phyloP scores from a whole-genome alignment of 2,113 vertebrate species.

The Leiothrix lutea region DNA sequence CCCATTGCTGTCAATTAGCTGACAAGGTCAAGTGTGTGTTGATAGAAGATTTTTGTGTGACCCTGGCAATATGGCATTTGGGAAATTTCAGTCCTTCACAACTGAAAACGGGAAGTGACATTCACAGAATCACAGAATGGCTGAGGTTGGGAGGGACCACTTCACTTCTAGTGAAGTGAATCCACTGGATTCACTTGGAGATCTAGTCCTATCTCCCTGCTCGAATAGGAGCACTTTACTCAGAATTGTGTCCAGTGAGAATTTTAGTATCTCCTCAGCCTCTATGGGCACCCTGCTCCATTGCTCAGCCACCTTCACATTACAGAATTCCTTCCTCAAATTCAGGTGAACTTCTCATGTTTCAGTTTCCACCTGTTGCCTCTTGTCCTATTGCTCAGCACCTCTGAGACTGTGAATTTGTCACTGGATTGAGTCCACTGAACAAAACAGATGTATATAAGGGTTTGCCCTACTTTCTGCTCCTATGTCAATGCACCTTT shows the following conservation, averaged over 20 bases:
- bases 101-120: not conserved
- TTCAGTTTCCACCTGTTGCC: not conserved
- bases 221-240: not conserved
- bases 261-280: not conserved
- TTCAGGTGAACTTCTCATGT: not conserved
- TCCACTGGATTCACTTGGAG: not conserved
- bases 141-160: not conserved
- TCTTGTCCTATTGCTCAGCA: not conserved
- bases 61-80: not conserved
- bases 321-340: not conserved
- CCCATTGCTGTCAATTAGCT: slow-evolving; percentile 48
- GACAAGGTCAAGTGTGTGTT: not conserved
- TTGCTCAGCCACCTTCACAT: not conserved
- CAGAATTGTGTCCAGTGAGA: not conserved
- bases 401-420: not conserved
- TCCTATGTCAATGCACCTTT: not conserved
- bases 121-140: not conserved
- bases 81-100: slow-evolving; percentile 1
- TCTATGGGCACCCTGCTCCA: not conserved
- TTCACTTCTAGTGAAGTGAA: not conserved
- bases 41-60: not conserved
- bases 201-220: not conserved
- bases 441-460: not conserved
- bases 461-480: not conserved
- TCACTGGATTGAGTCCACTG: not conserved